phyloP scores from a whole-genome alignment of 2,888 invertebrate species.

The Lithophane socia region DNA sequence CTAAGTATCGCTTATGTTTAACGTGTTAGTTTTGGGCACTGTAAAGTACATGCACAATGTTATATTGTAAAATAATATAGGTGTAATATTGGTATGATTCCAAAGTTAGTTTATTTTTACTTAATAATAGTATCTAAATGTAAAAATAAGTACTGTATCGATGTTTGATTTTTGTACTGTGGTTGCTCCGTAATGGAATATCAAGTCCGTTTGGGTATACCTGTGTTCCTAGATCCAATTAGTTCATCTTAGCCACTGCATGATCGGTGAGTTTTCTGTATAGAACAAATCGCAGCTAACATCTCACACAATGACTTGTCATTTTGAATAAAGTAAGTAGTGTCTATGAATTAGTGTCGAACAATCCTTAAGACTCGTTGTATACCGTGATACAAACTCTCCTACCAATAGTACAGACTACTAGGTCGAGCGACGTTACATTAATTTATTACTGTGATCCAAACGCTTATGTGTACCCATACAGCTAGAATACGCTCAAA shows the following conservation, averaged over 20 bases:
- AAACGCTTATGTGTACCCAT: constrained; percentile 90
- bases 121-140: constrained; percentile 44
- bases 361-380: constrained; percentile 75
- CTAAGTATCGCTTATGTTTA: constrained; percentile 74
- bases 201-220: constrained; percentile 49
- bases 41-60: constrained; percentile 86
- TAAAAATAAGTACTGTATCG: constrained; percentile 45
- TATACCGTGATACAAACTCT: constrained; percentile 80
- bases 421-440: constrained; percentile 86
- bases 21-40: constrained; percentile 82
- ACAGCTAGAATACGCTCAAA: constrained; percentile 90
- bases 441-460: constrained; percentile 86
- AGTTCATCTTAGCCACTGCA: constrained; percentile 80
- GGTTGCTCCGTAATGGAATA: constrained; percentile 53
- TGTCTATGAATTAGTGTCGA: constrained; percentile 80
- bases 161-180: constrained; percentile 55
- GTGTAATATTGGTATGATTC: constrained; percentile 67
- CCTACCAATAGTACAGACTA: constrained; percentile 84
- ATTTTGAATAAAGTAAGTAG: constrained; percentile 82
- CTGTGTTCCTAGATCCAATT: constrained; percentile 70
- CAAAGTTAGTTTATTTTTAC: constrained; percentile 55
- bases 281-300: constrained; percentile 90
- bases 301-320: constrained; percentile 83
- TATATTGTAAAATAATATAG: constrained; percentile 69
- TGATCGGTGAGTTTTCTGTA: constrained; percentile 85